Percentiles rank a stretch among this genome's conserved stretches.
These are phyloP conservation scores for Podarcis lilfordi DNA, from an alignment of 2,797 vertebrate species.

Conservation along the genomic window DNA sequence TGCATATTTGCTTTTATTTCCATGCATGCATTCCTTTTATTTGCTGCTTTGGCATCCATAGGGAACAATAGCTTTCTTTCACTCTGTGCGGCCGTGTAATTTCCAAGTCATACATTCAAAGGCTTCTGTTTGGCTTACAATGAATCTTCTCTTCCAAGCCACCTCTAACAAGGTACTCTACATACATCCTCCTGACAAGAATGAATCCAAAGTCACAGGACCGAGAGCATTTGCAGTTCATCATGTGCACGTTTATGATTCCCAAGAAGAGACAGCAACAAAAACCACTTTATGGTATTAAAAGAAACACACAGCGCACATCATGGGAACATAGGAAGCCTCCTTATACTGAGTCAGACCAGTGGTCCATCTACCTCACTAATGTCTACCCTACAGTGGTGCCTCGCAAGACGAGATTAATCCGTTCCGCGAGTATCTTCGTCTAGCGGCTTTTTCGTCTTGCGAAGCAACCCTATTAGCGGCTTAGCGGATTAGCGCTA, in stretches of 20 bases:
- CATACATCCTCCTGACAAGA: not conserved
- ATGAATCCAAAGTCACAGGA: not conserved
- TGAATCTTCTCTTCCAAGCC: not conserved
- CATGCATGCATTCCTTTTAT: rapidly evolving
- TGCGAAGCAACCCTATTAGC: no score
- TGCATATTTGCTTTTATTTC: not conserved
- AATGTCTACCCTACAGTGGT: no score
- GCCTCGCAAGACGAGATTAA: no score
- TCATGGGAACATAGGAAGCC: no score
- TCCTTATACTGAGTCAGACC: no score
- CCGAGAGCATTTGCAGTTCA: not conserved
- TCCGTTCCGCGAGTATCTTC: no score
- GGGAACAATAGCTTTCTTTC: not conserved
- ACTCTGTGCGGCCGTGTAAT: not conserved
- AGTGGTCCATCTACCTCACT: no score
- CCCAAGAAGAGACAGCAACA: not conserved
- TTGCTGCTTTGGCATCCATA: conserved; percentile 5
- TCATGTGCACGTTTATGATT: not conserved
- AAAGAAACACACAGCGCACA: not conserved
- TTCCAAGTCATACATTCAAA: not conserved
- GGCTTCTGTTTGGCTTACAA: not conserved
- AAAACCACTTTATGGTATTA: not conserved
- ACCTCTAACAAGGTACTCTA: conserved; percentile 8
- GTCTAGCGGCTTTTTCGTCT: no score
- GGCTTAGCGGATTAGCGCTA: no score